Percentiles rank a stretch among this genome's conserved stretches.
phyloP scores from a whole-genome alignment of 1,140 invertebrate species.

The Pectinophora gossypiella region DNA sequence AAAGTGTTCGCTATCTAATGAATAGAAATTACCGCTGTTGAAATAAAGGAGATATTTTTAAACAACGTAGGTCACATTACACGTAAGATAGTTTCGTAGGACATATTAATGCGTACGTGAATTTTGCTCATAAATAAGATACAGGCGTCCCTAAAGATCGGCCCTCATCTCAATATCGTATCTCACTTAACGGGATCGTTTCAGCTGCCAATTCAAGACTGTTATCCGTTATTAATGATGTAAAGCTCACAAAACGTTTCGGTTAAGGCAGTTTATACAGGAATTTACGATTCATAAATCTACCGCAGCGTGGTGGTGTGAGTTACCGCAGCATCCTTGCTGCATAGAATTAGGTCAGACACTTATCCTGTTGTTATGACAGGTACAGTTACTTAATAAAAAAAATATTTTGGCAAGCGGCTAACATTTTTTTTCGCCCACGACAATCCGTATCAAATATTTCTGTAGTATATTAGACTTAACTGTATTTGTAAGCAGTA shows the following conservation, averaged over 20 bases:
- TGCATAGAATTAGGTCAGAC: background rate
- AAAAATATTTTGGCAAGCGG: background rate
- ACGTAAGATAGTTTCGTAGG: no score
- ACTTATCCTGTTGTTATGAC: background rate
- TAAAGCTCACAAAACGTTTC: constrained; percentile 31
- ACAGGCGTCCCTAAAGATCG: background rate
- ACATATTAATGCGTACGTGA: no score
- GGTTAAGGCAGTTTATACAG: constrained; percentile 32
- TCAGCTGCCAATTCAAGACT: constrained; percentile 36
- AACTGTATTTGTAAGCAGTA: no score
- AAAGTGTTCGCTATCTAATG: no score
- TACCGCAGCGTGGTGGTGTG: constrained; percentile 9
- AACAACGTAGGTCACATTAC: no score
- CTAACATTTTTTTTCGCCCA: no score
- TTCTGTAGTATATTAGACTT: no score
- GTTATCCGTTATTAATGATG: constrained; percentile 50
- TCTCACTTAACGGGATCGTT: constrained; percentile 24
- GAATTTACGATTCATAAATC: constrained; percentile 48
- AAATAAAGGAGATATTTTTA: no score
- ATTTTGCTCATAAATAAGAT: background rate
- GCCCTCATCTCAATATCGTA: constrained; percentile 14
- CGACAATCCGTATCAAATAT: no score
- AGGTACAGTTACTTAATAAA: background rate
- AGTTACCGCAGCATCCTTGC: constrained; percentile 16
- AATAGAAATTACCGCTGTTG: no score